phyloP scores from a whole-genome alignment of 2,113 vertebrate genomes.

The Sorex fumeus region DNA sequence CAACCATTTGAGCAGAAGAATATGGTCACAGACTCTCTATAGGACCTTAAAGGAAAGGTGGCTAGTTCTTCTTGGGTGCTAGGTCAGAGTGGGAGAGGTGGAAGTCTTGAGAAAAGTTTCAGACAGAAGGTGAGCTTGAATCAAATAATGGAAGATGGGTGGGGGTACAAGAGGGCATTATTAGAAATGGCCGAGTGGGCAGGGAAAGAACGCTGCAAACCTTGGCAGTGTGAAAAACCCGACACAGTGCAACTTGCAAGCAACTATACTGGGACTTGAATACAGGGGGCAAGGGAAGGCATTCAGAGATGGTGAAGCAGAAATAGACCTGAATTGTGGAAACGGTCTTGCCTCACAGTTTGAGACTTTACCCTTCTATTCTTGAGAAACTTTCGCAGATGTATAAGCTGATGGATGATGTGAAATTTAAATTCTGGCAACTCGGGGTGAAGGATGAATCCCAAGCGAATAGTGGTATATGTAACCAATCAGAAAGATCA shows the following conservation, averaged over 20 bases:
- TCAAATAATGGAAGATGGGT: not conserved
- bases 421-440: not conserved
- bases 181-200: too few relatives aligned
- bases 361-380: not conserved
- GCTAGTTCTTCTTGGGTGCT: not conserved
- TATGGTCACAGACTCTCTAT: not conserved
- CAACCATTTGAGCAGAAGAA: not conserved
- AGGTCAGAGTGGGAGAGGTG: not conserved
- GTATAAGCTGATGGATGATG: not conserved
- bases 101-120: not conserved
- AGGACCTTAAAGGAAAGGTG: not conserved
- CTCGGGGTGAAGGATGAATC: not conserved
- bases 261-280: too few relatives aligned
- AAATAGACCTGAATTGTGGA: not conserved
- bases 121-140: not conserved
- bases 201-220: not conserved
- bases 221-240: not conserved
- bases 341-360: too few relatives aligned
- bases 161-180: not conserved
- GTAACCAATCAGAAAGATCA: not conserved
- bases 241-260: not conserved
- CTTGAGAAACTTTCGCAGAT: not conserved
- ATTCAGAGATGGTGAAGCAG: not conserved
- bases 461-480: not conserved
- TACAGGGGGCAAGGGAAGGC: not conserved